Conservation (phyloP, 2,113 vertebrate species). For the Turdus rufiventris region DNA sequence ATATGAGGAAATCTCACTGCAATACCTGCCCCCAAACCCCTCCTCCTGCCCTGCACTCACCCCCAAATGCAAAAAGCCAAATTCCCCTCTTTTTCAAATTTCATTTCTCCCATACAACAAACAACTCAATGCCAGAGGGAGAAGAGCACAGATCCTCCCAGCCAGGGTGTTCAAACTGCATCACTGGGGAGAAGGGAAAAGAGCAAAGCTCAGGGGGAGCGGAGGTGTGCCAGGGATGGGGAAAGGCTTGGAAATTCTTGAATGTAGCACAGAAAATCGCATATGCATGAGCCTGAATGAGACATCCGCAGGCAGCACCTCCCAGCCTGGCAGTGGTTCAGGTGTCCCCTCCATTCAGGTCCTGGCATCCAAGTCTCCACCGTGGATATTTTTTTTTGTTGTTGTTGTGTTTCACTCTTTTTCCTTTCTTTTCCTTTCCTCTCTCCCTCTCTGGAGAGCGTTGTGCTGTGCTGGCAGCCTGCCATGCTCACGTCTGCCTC, state of each 20-base stretch:
- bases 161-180: neutral
- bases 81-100: neutral
- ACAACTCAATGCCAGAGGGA: conserved; percentile 8
- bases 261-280: neutral
- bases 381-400: neutral
- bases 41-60: neutral
- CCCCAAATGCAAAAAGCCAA: neutral
- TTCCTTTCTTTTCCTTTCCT: neutral
- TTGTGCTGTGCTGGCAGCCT: conserved; percentile 18
- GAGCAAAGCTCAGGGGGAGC: neutral
- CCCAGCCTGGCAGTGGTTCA: conserved; percentile 19
- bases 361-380: neutral
- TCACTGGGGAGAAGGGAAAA: conserved; percentile 50
- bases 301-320: neutral
- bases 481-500: conserved; percentile 63
- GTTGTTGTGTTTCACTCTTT: no score
- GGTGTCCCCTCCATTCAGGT: neutral
- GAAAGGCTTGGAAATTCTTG: neutral
- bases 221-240: neutral
- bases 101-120: neutral
- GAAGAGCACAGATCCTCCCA: neutral
- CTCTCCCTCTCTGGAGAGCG: neutral
- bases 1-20: neutral
- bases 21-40: accelerated
- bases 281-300: neutral